A percentile compares a stretch with the other conserved stretches of the same genome.
Conservation (phyloP, 2,797 vertebrate genomes). For the Gila robusta region DNA sequence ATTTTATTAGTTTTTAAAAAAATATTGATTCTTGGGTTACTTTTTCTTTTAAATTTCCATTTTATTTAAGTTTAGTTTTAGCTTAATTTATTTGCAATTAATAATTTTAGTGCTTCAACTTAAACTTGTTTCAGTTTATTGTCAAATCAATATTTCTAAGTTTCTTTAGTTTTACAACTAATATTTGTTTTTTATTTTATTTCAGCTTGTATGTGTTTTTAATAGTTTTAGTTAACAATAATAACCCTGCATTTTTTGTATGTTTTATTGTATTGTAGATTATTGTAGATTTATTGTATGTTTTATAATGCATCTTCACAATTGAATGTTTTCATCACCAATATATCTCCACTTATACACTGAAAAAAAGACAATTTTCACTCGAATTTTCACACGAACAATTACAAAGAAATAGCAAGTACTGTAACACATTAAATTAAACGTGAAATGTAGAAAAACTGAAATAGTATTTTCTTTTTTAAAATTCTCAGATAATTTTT, state of each 20-base stretch:
- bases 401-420: neutral
- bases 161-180: neutral
- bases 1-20: neutral
- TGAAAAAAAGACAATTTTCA: neutral
- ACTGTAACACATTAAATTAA: neutral
- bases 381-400: neutral
- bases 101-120: neutral
- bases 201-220: neutral
- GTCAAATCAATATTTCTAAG: neutral
- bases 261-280: neutral
- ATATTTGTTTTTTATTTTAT: neutral
- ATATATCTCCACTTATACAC: neutral
- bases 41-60: neutral
- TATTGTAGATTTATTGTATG: neutral
- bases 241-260: neutral
- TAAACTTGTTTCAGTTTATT: neutral
- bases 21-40: neutral
- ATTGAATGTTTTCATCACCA: neutral
- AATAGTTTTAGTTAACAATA: neutral
- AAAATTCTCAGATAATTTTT: neutral
- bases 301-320: neutral
- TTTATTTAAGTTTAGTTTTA: neutral
- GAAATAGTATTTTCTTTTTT: neutral
- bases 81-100: neutral
- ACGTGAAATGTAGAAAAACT: neutral